Evolutionary conservation across 2,113 vertebrate genomes (phyloP), one percentile per base, ranked within the genome.

Genomic region (Clinocottus analis): DNA sequence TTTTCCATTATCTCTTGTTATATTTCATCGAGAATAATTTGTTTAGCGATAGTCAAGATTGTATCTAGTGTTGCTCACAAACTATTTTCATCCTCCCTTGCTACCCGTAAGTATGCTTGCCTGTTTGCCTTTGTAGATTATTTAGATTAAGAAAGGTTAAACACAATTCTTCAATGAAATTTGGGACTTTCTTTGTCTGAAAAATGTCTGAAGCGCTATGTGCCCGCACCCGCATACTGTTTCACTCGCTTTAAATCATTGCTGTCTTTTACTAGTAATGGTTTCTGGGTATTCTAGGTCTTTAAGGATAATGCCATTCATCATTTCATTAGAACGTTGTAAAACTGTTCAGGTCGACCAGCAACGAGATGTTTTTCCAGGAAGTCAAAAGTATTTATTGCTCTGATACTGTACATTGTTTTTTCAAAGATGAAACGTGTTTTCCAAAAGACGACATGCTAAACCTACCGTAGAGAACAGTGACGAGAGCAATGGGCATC

Each of bases 401-500:
- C 2, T 68, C 59, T 79, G 62, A 12, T 27, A 10, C 16, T 6
- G 2, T 27, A 37, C 35, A 19, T 6, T 2, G 19, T 59, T 41
- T 10, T 60, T 59, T 53, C n/a, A 65, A 19, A 31, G 25, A 45
- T 53, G 2, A 70, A 8, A 49, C 1, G 21, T 17, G 11, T 47
- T 66, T 56, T 62, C 7, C 41, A 79, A 75, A 64, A 66, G 14
- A 14, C 8, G 37, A 19, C 8, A 6, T 72, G 29, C 21, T 62
- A 25, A 74, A 92, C 93, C 92, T 87, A 92, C 89, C 88, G 80
- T 94, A 97, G 33, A 99, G 92, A 85, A 99, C 94, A 3, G 96
- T 97, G 71, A 98, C 65, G 21, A 99, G 96, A 61, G 98, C 98
- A 60, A 96, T 95, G 0, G 98, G 98, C 98, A 99, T 99, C 93